Base-by-base conservation (phyloP, 2,113 vertebrate genomes). In the Rousettus leschenaultii region DNA sequence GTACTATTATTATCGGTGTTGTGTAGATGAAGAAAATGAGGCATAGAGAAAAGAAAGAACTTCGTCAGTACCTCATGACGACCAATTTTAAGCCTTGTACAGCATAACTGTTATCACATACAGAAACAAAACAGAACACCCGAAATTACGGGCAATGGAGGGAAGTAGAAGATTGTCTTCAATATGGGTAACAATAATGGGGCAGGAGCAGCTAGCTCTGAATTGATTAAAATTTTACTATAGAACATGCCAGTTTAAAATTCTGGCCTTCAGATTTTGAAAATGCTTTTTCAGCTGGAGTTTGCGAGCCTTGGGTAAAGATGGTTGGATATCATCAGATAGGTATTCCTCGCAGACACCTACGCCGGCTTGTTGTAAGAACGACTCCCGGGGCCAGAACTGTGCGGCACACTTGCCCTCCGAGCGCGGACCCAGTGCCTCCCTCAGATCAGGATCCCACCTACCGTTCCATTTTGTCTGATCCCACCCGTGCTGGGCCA, bases 391-490 rank as follows among this genome's bases (percentile, higher is more conserved):
- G 8, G 1, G 0, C 5, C 5, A 21, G 63, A 5, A 14, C 51
- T 13, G 40, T 55, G 40, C 24, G 11, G 33, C 71, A 38, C 0
- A 0, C 2, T 3, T 8, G 24, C 51, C 66, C 61, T 57, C 22
- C 0, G 7, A 2, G 7, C 22, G 2, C 1, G 0, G 30, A 15
- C 33, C 12, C 61, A 12, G 59, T 0, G 5, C 13, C 6, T 21
- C 7, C 2, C 7, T 11, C 3, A 3, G 70, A 40, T 40, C 24
- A 43, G 12, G 22, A 16, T 26, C 40, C 28, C 1, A 43, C 9
- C 45, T 53, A 8, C 11, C 4, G 0, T 3, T 38, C 12, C 1
- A 19, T 84, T 65, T 43, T 1, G 21, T 40, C 21, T 16, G 3
- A 26, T 43, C 4, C 35, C 33, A 6, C 51, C 0, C 9, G 28